Percentiles rank a stretch among this genome's conserved stretches.
Conservation (phyloP, 2,113 vertebrate genomes). For the Hydropotes inermis region DNA sequence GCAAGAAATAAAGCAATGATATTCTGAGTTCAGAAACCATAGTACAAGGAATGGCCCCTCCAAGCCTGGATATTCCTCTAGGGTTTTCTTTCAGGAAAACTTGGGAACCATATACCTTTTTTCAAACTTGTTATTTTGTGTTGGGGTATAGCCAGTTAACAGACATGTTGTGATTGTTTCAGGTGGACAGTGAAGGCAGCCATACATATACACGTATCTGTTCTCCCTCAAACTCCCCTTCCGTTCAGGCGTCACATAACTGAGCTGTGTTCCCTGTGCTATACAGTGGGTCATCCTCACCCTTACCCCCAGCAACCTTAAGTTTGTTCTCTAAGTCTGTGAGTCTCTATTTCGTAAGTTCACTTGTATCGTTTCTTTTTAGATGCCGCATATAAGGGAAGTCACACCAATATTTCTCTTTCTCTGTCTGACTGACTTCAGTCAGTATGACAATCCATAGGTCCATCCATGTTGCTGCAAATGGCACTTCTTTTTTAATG, state of each 20-base stretch:
- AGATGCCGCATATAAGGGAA: not conserved
- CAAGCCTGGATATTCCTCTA: not conserved
- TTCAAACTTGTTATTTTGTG: not conserved
- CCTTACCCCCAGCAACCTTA: not conserved
- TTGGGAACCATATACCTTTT: not conserved
- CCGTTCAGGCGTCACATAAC: not conserved
- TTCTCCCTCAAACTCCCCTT: not conserved
- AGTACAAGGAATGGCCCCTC: not conserved
- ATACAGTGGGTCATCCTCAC: not conserved
- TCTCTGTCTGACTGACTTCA: not conserved
- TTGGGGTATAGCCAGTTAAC: not conserved
- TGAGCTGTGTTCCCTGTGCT: not conserved
- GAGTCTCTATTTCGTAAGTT: not conserved
- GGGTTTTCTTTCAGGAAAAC: not conserved
- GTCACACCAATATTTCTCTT: not conserved
- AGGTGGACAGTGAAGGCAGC: not conserved
- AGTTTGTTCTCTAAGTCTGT: not conserved
- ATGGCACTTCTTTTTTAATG: not conserved
- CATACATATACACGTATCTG: not conserved
- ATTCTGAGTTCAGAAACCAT: not conserved
- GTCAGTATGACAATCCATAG: not conserved
- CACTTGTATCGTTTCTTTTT: not conserved
- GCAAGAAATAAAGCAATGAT: not conserved
- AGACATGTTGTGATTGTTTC: not conserved
- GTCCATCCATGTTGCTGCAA: not conserved